Conservation (phyloP, 2,888 invertebrate species). For the Plutella xylostella region DNA sequence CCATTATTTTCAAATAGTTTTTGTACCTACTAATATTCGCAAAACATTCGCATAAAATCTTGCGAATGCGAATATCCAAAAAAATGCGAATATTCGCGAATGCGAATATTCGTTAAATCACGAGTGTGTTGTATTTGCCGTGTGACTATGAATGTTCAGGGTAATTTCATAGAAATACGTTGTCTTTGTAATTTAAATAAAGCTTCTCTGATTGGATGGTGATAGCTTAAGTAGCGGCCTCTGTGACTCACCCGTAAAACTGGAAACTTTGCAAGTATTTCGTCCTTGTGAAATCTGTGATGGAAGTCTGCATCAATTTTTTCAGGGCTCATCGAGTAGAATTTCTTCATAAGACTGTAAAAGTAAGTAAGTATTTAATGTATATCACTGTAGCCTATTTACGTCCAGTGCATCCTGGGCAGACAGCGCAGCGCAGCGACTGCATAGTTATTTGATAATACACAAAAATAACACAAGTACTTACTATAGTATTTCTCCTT, state of each 20-base stretch:
- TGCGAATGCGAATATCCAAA: no score
- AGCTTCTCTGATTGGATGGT: no score
- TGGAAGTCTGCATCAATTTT: constrained; percentile 49
- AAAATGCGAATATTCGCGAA: no score
- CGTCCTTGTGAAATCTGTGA: constrained; percentile 60
- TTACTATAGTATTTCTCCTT: constrained; percentile 74
- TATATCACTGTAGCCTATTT: not conserved
- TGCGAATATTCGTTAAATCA: not conserved
- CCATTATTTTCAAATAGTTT: no score
- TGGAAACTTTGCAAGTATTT: constrained; percentile 72
- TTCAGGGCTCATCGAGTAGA: constrained; percentile 56
- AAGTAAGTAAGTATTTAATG: not conserved
- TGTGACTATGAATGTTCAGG: no score
- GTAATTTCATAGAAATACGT: no score
- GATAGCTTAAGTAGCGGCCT: no score
- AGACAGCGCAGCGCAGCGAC: not conserved
- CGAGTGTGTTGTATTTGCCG: no score
- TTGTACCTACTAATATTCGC: no score
- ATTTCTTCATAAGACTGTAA: constrained; percentile 70
- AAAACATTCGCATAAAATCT: no score
- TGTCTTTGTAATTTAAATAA: no score
- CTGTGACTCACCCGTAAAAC: constrained; percentile 69
- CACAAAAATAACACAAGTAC: constrained; percentile 26
- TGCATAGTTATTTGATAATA: not conserved
- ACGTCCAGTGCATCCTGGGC: not conserved